phyloP scores from a whole-genome alignment of 2,113 vertebrate species.

The Tachycineta bicolor region DNA sequence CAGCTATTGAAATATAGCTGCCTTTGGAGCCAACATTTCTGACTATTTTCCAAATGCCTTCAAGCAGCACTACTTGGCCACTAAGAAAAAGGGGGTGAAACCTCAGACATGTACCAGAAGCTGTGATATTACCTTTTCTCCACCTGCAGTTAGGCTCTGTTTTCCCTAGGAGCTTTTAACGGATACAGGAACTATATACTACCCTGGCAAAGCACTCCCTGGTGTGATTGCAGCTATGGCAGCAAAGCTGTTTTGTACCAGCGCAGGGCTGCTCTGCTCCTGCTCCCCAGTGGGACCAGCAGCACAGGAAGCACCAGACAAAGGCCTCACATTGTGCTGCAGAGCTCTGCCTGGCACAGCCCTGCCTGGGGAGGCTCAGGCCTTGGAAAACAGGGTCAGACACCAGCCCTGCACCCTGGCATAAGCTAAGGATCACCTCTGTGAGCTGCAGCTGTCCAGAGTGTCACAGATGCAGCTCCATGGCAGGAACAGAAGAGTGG shows the following conservation, averaged over 20 bases:
- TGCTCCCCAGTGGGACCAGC: not conserved
- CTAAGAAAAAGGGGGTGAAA: conserved; percentile 17
- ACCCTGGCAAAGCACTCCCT: conserved; percentile 43
- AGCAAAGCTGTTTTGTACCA: conserved; percentile 34
- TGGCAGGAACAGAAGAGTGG: not conserved
- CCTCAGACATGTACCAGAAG: not conserved
- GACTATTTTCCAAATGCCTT: not conserved
- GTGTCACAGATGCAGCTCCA: not conserved
- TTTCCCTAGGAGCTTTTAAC: conserved; percentile 63
- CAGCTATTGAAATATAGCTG: not conserved
- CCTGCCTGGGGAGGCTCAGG: not conserved
- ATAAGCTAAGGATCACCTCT: not conserved
- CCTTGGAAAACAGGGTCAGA: not conserved
- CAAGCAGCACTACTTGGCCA: not conserved
- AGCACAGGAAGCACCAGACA: not conserved
- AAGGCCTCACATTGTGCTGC: not conserved
- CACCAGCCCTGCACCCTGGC: not conserved
- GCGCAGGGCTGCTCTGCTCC: not conserved
- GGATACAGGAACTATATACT: conserved; percentile 41
- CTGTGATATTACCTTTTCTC: conserved; percentile 33
- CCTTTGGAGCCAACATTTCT: not conserved
- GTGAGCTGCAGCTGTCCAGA: not conserved
- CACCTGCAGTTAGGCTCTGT: conserved; percentile 48
- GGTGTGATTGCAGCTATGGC: conserved; percentile 28
- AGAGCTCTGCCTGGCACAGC: not conserved